Conservation (phyloP, 2,113 vertebrate species). For the Gambusia affinis region DNA sequence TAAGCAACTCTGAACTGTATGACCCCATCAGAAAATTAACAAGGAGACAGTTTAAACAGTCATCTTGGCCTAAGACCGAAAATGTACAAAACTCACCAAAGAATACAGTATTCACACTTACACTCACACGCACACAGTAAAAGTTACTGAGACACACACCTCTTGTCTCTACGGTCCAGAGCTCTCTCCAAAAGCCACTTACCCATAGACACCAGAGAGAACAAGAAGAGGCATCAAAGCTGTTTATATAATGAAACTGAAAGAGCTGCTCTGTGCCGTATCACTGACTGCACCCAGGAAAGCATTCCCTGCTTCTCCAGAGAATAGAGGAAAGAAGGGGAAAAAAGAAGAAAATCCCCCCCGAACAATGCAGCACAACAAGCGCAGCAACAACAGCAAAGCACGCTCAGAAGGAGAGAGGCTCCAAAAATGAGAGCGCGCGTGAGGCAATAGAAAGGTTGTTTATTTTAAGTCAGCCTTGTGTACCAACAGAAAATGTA, state of each 20-base stretch:
- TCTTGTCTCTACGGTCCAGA: conserved; percentile 68
- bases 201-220: conserved; percentile 66
- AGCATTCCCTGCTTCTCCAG: conserved; percentile 65
- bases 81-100: conserved; percentile 27
- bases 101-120: conserved; percentile 20
- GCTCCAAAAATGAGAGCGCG: conserved; percentile 59
- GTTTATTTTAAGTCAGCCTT: conserved; percentile 78
- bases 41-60: neutral
- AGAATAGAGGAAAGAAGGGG: conserved; percentile 54
- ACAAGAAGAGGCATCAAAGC: conserved; percentile 76
- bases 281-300: conserved; percentile 74
- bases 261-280: conserved; percentile 67
- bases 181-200: conserved; percentile 77
- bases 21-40: neutral
- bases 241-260: conserved; percentile 79
- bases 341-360: conserved; percentile 67
- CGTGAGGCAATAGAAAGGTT: conserved; percentile 67
- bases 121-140: conserved; percentile 17
- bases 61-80: neutral
- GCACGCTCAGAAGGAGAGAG: conserved; percentile 50
- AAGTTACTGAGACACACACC: conserved; percentile 26
- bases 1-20: neutral
- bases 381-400: conserved; percentile 57
- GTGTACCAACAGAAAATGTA: conserved; percentile 71
- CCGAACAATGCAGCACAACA: conserved; percentile 74